phyloP scores from a whole-genome alignment of 2,113 vertebrate species.

The Limanda limanda region DNA sequence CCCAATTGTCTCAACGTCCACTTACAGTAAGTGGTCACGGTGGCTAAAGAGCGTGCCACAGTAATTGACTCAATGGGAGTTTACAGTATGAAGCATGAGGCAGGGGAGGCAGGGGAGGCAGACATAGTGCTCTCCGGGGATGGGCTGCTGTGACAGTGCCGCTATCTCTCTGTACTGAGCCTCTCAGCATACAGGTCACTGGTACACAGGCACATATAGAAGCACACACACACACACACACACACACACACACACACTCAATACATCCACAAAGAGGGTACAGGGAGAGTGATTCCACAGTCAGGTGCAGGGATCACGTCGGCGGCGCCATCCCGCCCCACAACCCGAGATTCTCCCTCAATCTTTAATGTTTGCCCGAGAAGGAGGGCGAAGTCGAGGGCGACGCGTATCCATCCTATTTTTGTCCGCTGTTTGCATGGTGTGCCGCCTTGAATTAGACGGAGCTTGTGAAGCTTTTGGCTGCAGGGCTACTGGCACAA shows the following conservation, averaged over 20 bases:
- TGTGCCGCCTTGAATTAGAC: constrained; percentile 73
- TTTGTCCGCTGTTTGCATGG: constrained; percentile 70
- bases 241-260: not conserved
- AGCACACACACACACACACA: not conserved
- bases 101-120: constrained; percentile 42
- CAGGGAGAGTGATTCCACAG: constrained; percentile 54
- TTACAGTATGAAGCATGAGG: constrained; percentile 71
- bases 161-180: constrained; percentile 36
- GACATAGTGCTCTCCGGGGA: constrained; percentile 59
- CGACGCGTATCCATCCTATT: constrained; percentile 61
- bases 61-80: constrained; percentile 74
- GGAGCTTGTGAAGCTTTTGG: constrained; percentile 56
- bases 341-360: constrained; percentile 34
- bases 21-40: constrained; percentile 72
- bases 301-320: constrained; percentile 49
- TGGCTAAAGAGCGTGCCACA: constrained; percentile 66
- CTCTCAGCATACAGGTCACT: constrained; percentile 27
- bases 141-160: constrained; percentile 61
- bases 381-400: constrained; percentile 29
- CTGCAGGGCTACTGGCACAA: constrained; percentile 73
- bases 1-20: constrained; percentile 73
- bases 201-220: constrained; percentile 9
- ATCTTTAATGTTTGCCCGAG: constrained; percentile 60
- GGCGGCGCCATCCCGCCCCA: not conserved
- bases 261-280: constrained; percentile 35